Percentiles rank a stretch among this genome's conserved stretches.
Evolutionary conservation across 2,888 invertebrate species (phyloP).

Genomic region (Ptilodon capucinus): DNA sequence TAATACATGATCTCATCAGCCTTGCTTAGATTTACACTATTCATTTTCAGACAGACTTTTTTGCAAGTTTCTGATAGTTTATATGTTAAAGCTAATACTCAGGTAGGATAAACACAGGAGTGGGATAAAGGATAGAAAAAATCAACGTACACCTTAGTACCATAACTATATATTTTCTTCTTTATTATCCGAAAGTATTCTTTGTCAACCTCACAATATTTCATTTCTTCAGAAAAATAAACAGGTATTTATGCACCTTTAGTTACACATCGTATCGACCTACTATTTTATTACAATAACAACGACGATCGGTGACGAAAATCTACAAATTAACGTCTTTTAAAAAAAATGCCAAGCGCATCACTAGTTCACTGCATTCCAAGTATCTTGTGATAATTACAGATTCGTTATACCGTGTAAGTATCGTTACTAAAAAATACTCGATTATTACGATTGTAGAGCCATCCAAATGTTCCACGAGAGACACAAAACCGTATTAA

Average conservation of each 20-base stretch:
- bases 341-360: constrained; percentile 31
- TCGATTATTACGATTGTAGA: constrained; percentile 33
- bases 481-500: constrained; percentile 39
- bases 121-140: constrained; percentile 46
- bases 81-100: constrained; percentile 50
- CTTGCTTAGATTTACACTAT: neutral
- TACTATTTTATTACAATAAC: constrained; percentile 55
- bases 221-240: constrained; percentile 65
- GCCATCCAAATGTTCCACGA: constrained; percentile 31
- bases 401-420: neutral
- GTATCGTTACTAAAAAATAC: too few relatives aligned
- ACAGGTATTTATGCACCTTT: constrained; percentile 46
- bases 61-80: neutral
- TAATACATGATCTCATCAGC: neutral
- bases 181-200: constrained; percentile 47
- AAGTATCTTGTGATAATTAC: constrained; percentile 26
- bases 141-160: constrained; percentile 70
- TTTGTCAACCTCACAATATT: constrained; percentile 55
- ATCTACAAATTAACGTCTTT: constrained; percentile 54
- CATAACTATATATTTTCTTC: constrained; percentile 57
- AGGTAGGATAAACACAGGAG: too few relatives aligned
- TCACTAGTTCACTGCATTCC: constrained; percentile 20
- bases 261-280: constrained; percentile 34
- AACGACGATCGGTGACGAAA: constrained; percentile 52
- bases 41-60: neutral